A percentile compares a stretch with the other conserved stretches of the same genome.
Conservation (phyloP, 2,113 vertebrate genomes). For the Panthera tigris region DNA sequence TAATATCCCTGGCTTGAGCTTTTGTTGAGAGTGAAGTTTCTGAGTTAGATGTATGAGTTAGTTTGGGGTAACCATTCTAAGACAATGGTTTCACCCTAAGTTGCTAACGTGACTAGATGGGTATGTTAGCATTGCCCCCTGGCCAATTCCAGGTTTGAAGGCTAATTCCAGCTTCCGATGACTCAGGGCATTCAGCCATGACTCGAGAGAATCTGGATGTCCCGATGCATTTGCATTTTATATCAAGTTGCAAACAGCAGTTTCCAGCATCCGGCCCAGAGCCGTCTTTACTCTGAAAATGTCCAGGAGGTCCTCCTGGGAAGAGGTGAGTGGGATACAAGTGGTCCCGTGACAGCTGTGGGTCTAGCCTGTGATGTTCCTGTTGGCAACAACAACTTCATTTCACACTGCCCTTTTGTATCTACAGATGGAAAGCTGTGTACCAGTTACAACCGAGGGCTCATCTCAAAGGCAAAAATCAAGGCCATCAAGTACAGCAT, state of each 20-base stretch:
- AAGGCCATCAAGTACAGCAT: conserved; percentile 88
- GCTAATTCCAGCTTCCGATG: not conserved
- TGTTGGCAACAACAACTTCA: not conserved
- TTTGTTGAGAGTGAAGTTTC: not conserved
- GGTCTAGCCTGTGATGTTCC: not conserved
- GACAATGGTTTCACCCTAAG: not conserved
- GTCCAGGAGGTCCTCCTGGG: not conserved
- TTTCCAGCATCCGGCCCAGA: not conserved
- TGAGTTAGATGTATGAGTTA: not conserved
- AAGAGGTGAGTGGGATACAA: not conserved
- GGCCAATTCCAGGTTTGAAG: not conserved
- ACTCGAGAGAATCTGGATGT: not conserved
- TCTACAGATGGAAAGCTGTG: conserved; percentile 82
- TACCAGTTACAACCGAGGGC: conserved; percentile 77
- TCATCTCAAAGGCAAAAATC: conserved; percentile 86
- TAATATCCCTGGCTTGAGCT: not conserved
- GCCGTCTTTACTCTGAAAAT: not conserved
- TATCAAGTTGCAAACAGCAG: not conserved
- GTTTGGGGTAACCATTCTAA: not conserved
- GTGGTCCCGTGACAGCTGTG: not conserved
- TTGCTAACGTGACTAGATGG: not conserved
- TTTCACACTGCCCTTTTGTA: not conserved
- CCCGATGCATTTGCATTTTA: not conserved
- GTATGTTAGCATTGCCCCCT: not conserved
- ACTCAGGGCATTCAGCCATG: not conserved